Evolutionary conservation across 2,113 vertebrate genomes (phyloP).

Genomic region (Ciconia maguari): DNA sequence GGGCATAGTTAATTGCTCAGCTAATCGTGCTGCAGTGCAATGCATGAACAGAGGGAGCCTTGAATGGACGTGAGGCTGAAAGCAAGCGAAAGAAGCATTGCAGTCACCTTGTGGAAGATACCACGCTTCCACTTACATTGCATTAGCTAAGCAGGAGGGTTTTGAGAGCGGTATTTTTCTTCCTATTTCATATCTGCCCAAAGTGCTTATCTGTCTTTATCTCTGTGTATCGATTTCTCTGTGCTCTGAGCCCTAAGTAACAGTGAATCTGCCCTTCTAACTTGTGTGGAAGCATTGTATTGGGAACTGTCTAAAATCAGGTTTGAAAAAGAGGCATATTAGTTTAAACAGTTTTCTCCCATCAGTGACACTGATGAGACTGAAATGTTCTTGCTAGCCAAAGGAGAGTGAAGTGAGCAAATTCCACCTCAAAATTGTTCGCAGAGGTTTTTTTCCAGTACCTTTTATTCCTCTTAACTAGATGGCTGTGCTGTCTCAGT

Average conservation of each 20-base stretch:
- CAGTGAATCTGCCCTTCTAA: background rate
- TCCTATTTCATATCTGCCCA: background rate
- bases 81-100: background rate
- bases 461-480: background rate
- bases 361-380: background rate
- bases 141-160: background rate
- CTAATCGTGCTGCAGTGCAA: background rate
- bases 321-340: background rate
- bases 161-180: background rate
- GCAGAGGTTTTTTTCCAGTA: background rate
- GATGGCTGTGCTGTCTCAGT: background rate
- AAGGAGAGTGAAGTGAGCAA: background rate
- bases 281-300: background rate
- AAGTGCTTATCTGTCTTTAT: conserved; percentile 10
- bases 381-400: background rate
- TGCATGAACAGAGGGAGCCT: background rate
- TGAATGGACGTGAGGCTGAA: background rate
- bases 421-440: background rate
- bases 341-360: background rate
- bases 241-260: background rate
- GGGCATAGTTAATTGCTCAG: background rate
- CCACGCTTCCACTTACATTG: background rate
- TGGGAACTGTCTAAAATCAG: background rate
- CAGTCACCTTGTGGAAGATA: background rate
- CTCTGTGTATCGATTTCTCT: background rate